These are phyloP conservation scores for Plumapathes pennacea DNA, from an alignment of 92 coral and sea anemone genomes.

Conservation along the genomic window DNA sequence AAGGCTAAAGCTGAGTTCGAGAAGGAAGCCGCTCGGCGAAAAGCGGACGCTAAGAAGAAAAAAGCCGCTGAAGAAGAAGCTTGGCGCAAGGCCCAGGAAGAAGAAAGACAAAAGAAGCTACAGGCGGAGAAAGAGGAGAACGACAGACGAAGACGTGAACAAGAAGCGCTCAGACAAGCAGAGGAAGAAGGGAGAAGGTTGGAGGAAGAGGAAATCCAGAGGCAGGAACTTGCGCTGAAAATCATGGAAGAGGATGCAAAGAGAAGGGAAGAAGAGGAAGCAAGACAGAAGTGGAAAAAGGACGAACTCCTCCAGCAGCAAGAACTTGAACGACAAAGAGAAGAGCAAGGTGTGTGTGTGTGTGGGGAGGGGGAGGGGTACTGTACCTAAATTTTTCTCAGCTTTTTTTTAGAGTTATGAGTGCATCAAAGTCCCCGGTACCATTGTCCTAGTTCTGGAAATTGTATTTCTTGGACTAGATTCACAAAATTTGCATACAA, in stretches of 20 bases:
- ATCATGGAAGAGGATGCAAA: slow-evolving; percentile 68
- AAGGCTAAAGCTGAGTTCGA: slow-evolving; percentile 55
- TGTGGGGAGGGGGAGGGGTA: too few species aligned
- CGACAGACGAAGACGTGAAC: slow-evolving; percentile 37
- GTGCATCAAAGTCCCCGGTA: too few species aligned
- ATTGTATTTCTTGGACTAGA: too few species aligned
- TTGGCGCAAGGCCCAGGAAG: slow-evolving; percentile 61
- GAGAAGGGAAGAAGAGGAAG: slow-evolving; percentile 83
- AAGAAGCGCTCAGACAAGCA: slow-evolving; percentile 60
- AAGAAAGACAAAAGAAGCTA: slow-evolving; percentile 54
- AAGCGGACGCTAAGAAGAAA: slow-evolving; percentile 51
- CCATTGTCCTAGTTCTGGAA: too few species aligned
- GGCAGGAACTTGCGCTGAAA: slow-evolving; percentile 48
- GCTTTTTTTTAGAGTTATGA: too few species aligned
- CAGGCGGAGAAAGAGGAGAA: slow-evolving; percentile 46
- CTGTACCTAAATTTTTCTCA: too few species aligned
- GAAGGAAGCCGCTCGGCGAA: slow-evolving; percentile 52
- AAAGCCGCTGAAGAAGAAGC: slow-evolving; percentile 77
- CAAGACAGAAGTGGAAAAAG: slow-evolving; percentile 92
- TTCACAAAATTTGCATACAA: too few species aligned
- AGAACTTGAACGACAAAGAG: slow-evolving; percentile 78
- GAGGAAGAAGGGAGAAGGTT: slow-evolving; percentile 58
- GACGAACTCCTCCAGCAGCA: slow-evolving; percentile 83
- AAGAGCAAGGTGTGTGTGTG: slow-evolving; percentile 83
- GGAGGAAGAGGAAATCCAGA: slow-evolving; percentile 62